Evolutionary conservation across 2,888 invertebrate genomes (phyloP), one percentile per base, ranked within the genome.

Genomic region (Bugula neritina): DNA sequence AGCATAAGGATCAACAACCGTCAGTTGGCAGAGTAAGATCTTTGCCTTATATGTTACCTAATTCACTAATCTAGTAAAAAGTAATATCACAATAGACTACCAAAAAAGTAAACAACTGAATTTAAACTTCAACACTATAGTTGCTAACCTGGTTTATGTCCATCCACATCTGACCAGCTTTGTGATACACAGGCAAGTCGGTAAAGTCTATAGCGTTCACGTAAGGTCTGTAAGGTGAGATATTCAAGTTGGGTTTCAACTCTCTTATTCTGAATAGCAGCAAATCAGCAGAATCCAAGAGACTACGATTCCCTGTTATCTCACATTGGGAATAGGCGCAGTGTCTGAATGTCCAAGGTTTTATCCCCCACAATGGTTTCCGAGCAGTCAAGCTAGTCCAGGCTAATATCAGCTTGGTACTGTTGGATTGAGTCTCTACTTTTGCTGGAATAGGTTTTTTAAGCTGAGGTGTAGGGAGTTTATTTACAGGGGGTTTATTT

Each of bases 81-180:
- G n/a, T n/a, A n/a, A n/a, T n/a, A n/a, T n/a, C n/a, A n/a, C n/a
- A n/a, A n/a, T n/a, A n/a, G n/a, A n/a, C n/a, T n/a, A n/a, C n/a
- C n/a, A n/a, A n/a, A n/a, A n/a, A n/a, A n/a, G n/a, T n/a, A n/a
- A n/a, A n/a, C n/a, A n/a, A n/a, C n/a, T n/a, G n/a, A n/a, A n/a
- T n/a, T n/a, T n/a, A n/a, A n/a, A n/a, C n/a, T n/a, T n/a, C n/a
- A n/a, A n/a, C n/a, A n/a, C n/a, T n/a, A n/a, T n/a, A n/a, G n/a
- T n/a, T n/a, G n/a, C 63, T 31, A 25, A 63, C 63, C 63, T 63
- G 63, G 34, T 63, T 63, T 27, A 63, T 63, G 31, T 63, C 63
- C 63, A 63, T 63, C 63, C 63, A 63, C 13, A 63, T 21, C 34
- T 63, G 63, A 3, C 31, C 5, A 17, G 29, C 2, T 29, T 3